Conservation (phyloP, 2,888 invertebrate species). For the Phortica okadai region DNA sequence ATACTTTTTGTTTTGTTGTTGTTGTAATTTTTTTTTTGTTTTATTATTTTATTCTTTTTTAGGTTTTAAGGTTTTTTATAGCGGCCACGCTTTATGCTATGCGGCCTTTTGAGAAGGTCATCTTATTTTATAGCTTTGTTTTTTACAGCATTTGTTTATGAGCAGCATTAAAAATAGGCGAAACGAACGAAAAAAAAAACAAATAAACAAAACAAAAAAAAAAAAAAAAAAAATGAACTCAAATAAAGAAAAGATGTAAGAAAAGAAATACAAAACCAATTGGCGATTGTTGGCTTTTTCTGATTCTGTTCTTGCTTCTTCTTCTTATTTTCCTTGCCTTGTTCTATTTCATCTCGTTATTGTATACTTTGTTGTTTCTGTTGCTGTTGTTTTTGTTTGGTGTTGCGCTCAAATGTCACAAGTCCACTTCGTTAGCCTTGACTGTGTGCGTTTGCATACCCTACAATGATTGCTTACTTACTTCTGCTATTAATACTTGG, state of each 20-base stretch:
- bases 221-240: background rate
- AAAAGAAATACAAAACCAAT: slow-evolving; percentile 19
- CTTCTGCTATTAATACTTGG: background rate
- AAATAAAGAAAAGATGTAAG: slow-evolving; percentile 1
- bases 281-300: slow-evolving; percentile 1
- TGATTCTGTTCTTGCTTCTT: background rate
- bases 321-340: background rate
- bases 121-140: slow-evolving; percentile 27
- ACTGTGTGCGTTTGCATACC: slow-evolving; percentile 9
- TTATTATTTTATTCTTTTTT: background rate
- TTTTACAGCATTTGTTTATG: slow-evolving; percentile 31
- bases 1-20: background rate
- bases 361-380: background rate
- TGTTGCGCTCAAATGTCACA: slow-evolving; percentile 18
- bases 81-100: background rate
- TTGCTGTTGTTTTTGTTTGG: background rate
- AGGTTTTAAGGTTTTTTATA: background rate
- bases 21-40: background rate
- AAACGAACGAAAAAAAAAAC: slow-evolving; percentile 4
- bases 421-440: slow-evolving; percentile 26
- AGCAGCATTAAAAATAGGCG: slow-evolving; percentile 19
- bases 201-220: slow-evolving; percentile 4
- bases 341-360: background rate
- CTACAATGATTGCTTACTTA: background rate
- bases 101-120: slow-evolving; percentile 19